Evolutionary conservation across 2,113 vertebrate genomes (phyloP), one percentile per base, ranked within the genome.

Genomic region (Serinus canaria): DNA sequence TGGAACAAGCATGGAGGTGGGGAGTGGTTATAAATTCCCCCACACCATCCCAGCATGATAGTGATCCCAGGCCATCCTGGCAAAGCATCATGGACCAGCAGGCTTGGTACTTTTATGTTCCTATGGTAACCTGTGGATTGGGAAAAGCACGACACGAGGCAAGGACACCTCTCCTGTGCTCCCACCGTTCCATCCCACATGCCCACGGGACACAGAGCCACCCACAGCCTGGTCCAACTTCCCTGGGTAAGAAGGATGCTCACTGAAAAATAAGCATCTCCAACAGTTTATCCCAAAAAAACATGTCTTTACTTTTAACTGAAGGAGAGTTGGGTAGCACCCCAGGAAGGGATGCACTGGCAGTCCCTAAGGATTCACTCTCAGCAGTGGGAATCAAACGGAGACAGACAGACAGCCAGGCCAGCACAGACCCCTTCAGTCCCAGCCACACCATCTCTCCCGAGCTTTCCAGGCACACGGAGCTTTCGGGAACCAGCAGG

Each of bases 391-490:
- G 56, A 83, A 28, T 44, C 7, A 1, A 49, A 33, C 33, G 73
- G 35, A 64, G 66, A 27, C 55, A 69, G 41, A 19, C 59, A 83
- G 41, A 3, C 5, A 6, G 35, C 1, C 11, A 2, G 72, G 63
- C 53, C 13, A 66, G 73, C 68, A 30, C 21, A 6, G 60, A 75
- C 3, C 70, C 56, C 35, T 60, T 3, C 4, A 1, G 25, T 1
- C 11, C 37, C 69, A 70, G 33, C 15, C 52, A 6, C 13, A 39
- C 37, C 78, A 10, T 11, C 60, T 18, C 50, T 41, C 50, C 76
- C 0, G 0, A 80, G 41, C 84, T 44, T 24, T 20, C 58, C 14
- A 37, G n/a, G 33, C 37, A 23, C 12, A 5, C 0, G 0, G 64
- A 37, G 35, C 31, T 14, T n/a, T 30, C 0, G 0, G 67, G 43